Evolutionary conservation across 2,888 invertebrate genomes (phyloP).

Genomic region (Teleogryllus oceanicus): DNA sequence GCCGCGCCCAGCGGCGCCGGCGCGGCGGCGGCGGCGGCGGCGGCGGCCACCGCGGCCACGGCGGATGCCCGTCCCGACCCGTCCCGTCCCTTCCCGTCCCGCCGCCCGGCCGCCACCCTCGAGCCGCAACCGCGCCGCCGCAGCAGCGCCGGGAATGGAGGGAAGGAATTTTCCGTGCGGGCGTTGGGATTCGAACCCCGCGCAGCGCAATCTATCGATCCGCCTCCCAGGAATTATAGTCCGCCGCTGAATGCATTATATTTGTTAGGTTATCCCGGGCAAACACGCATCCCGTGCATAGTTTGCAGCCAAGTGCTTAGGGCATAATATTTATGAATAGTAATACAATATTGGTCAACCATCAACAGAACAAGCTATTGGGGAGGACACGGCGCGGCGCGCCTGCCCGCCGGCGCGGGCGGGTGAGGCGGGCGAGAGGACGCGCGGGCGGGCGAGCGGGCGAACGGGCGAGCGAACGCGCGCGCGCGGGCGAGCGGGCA

Average conservation of each 20-base stretch:
- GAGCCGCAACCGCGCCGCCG: neutral
- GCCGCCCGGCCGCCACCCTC: neutral
- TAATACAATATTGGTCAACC: constrained; percentile 34
- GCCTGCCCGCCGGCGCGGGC: neutral
- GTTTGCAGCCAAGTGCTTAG: constrained; percentile 24
- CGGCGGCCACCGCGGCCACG: neutral
- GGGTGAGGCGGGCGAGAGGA: neutral
- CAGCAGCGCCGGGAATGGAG: neutral
- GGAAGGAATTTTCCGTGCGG: neutral
- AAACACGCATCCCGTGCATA: constrained; percentile 20
- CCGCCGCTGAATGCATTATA: constrained; percentile 23
- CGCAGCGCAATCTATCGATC: constrained; percentile 9
- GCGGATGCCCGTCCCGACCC: neutral
- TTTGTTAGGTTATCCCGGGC: constrained; percentile 25
- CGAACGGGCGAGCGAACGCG: too few relatives aligned
- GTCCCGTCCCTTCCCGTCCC: neutral
- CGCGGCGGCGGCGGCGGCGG: neutral
- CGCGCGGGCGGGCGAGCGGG: too few relatives aligned
- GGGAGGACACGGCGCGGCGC: constrained; percentile 21
- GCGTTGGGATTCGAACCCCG: constrained; percentile 20
- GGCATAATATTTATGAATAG: constrained; percentile 32
- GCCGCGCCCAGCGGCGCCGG: neutral
- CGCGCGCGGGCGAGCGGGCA: too few relatives aligned
- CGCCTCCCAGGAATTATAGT: neutral
- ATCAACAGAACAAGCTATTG: constrained; percentile 32